phyloP scores from a whole-genome alignment of 2,797 vertebrate species.

The Coregonus ussuriensis region DNA sequence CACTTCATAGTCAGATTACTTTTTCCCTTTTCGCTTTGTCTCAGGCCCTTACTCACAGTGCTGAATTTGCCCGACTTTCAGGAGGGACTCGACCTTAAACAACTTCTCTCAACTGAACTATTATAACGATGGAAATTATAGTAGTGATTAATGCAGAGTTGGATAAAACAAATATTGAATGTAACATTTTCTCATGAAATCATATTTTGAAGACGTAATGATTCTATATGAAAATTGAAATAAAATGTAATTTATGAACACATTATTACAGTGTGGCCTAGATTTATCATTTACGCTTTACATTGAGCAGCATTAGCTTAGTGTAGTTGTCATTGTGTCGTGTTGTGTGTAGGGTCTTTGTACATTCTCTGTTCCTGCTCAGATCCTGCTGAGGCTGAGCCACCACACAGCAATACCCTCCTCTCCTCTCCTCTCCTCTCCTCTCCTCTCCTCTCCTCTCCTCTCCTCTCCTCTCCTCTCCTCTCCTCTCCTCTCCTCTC shows the following conservation, averaged over 20 bases:
- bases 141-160: background rate
- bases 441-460: no score
- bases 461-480: no score
- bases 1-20: constrained; percentile 42
- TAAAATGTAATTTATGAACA: no score
- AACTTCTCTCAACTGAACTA: background rate
- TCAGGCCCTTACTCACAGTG: background rate
- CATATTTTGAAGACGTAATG: background rate
- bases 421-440: constrained; percentile 34
- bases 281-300: background rate
- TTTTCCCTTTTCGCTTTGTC: constrained; percentile 23
- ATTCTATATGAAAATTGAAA: background rate
- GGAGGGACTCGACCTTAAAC: background rate
- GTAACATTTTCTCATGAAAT: background rate
- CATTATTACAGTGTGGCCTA: background rate
- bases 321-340: background rate
- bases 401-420: constrained; percentile 45
- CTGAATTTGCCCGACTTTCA: background rate
- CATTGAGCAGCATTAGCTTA: background rate
- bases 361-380: constrained; percentile 14
- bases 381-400: constrained; percentile 52
- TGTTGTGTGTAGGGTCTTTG: constrained; percentile 42
- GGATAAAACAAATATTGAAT: no score
- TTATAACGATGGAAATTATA: background rate
- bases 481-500: no score